Evolutionary conservation across 2,888 invertebrate species (phyloP).

Genomic region (Dermolepida albohirtum): DNA sequence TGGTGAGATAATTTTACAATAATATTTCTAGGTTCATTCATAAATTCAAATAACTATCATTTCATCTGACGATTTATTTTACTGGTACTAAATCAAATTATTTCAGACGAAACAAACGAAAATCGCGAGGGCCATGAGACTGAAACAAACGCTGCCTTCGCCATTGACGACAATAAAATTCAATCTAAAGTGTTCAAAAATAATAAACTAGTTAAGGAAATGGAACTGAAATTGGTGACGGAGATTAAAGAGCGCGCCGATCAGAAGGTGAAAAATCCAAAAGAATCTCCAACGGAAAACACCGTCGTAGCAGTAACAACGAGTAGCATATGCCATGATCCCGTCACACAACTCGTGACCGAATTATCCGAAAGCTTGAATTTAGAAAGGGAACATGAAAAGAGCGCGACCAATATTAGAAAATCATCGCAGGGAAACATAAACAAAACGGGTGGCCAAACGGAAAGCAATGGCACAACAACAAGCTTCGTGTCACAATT

Average conservation of each 20-base stretch:
- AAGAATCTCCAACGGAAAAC: constrained; percentile 68
- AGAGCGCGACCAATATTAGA: constrained; percentile 57
- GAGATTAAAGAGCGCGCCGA: constrained; percentile 86
- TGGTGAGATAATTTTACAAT: constrained; percentile 53
- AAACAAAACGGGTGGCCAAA: constrained; percentile 37
- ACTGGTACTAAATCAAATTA: constrained; percentile 3
- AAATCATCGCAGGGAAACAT: constrained; percentile 52
- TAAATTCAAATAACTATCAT: too few relatives aligned
- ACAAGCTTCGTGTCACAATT: constrained; percentile 74
- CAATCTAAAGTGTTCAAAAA: constrained; percentile 64
- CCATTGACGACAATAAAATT: constrained; percentile 56
- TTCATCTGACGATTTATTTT: too few relatives aligned
- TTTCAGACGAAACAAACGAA: constrained; percentile 45
- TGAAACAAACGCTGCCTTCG: constrained; percentile 22
- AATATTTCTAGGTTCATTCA: too few relatives aligned
- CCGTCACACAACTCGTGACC: constrained; percentile 83
- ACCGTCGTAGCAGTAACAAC: constrained; percentile 58
- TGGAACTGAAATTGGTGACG: constrained; percentile 84
- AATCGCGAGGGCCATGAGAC: constrained; percentile 45
- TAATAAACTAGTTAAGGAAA: constrained; percentile 80
- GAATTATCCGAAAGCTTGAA: constrained; percentile 88
- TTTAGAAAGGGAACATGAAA: constrained; percentile 68
- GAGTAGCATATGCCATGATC: constrained; percentile 74
- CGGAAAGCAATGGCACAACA: constrained; percentile 54
- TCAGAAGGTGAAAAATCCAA: constrained; percentile 70